phyloP scores from a whole-genome alignment of 2,113 vertebrate genomes.

The Maccullochella peelii region DNA sequence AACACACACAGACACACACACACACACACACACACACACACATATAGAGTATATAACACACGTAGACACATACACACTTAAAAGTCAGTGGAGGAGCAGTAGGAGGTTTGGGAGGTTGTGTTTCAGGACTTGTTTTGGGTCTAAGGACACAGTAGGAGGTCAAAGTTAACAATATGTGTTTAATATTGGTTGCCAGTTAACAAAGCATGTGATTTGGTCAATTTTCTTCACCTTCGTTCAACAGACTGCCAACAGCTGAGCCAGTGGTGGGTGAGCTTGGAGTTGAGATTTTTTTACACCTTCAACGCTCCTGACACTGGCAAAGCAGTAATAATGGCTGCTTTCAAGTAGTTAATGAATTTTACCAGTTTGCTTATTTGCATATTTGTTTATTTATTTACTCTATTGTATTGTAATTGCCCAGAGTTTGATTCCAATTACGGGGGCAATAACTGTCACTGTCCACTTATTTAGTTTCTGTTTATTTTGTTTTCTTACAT shows the following conservation, averaged over 20 bases:
- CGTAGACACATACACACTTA: constrained; percentile 41
- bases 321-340: constrained; percentile 8
- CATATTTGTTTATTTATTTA: not conserved
- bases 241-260: constrained; percentile 19
- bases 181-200: constrained; percentile 34
- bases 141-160: constrained; percentile 63
- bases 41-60: constrained; percentile 37
- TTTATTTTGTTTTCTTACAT: not conserved
- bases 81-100: constrained; percentile 35
- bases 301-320: not conserved
- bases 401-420: not conserved
- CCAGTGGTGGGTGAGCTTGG: not conserved
- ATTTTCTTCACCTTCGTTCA: not conserved
- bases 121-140: constrained; percentile 54
- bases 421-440: not conserved
- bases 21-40: constrained; percentile 31
- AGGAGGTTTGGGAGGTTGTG: constrained; percentile 49
- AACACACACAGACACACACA: constrained; percentile 70
- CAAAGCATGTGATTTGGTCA: constrained; percentile 20
- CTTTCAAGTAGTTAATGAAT: not conserved
- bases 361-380: not conserved
- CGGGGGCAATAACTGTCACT: no score
- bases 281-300: constrained; percentile 5
- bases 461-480: not conserved
- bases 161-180: constrained; percentile 55